Base-by-base conservation (phyloP, 1,140 invertebrate genomes). In the Macrocentrus cingulum region DNA sequence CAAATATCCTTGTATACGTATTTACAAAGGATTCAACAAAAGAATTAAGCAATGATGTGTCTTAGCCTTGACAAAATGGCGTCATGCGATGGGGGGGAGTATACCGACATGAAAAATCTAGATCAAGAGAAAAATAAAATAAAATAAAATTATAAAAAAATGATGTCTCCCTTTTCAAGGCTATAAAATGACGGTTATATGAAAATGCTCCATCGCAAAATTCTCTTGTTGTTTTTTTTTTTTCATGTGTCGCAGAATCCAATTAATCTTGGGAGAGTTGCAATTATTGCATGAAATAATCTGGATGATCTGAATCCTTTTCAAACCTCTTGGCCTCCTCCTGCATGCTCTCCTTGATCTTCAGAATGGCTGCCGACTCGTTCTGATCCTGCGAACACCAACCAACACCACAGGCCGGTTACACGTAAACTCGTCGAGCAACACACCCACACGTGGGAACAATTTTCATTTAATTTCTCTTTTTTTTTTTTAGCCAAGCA, bases 261-360 rank as follows among this genome's bases (percentile, higher is more conserved):
- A 69, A 75, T 66, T 68, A 70, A 55, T 74, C 70, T 64, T 68
- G 66, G 65, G 68, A 68, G n/a, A n/a, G n/a, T n/a, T n/a, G n/a
- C n/a, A 77, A 67, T 88, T 89, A 94, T 88, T 91, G 91, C 91
- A 95, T 94, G 81, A 93, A 96, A 85, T 95, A 95, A 83, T 97
- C 93, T 72, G 92, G 91, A 82, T 95, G 93, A 80, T 97, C 94
- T 71, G 91, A 91, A 81, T 98, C 95, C 87, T 98, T 98, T 84
- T 98, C 95, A 85, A 98, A 98, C 82, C 95, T 91, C 85, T 98
- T 98, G 75, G 96, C 95, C 83, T 98, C 96, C 83, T 98, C 95
- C 83, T 98, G 95, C 95, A 98, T 98, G 85, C 93, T 97, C 84
- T 98, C 95, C 87, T 98, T 98, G 80, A 98, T 98, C 87, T 98